Evolutionary conservation across 2,888 invertebrate genomes (phyloP).

Genomic region (Mythimna lalbum): DNA sequence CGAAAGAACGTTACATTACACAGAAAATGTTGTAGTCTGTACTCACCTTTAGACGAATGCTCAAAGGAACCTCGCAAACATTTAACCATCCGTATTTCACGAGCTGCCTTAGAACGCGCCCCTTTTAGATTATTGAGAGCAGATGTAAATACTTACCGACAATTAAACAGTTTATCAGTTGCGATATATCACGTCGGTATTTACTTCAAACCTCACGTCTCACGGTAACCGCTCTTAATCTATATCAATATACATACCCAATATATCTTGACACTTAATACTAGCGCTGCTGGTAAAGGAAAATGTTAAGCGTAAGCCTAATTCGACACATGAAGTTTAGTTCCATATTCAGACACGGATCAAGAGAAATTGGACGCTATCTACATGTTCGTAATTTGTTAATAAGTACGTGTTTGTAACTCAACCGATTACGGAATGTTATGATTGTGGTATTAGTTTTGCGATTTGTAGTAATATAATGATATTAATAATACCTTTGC

Average conservation of each 20-base stretch:
- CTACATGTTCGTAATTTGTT: constrained; percentile 27
- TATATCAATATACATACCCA: constrained; percentile 20
- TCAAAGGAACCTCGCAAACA: not conserved
- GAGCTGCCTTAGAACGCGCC: not conserved
- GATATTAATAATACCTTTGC: too few relatives aligned
- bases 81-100: not conserved
- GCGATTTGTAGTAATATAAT: too few relatives aligned
- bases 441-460: constrained; percentile 29
- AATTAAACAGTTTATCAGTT: constrained; percentile 33
- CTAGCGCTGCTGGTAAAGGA: not conserved
- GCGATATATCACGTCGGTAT: constrained; percentile 20
- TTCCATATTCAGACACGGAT: constrained; percentile 14
- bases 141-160: constrained; percentile 9
- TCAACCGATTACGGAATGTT: constrained; percentile 11
- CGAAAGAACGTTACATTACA: too few relatives aligned
- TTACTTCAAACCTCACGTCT: constrained; percentile 36
- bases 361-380: constrained; percentile 12
- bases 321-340: constrained; percentile 6
- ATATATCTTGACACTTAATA: constrained; percentile 9
- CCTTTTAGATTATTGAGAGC: not conserved
- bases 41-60: too few relatives aligned
- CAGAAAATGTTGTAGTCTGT: too few relatives aligned
- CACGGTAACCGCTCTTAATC: constrained; percentile 33
- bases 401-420: constrained; percentile 32
- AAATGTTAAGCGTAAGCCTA: too few relatives aligned